These are phyloP conservation scores for Rhabdomys pumilio DNA, from an alignment of 2,797 vertebrate species.

Conservation along the genomic window DNA sequence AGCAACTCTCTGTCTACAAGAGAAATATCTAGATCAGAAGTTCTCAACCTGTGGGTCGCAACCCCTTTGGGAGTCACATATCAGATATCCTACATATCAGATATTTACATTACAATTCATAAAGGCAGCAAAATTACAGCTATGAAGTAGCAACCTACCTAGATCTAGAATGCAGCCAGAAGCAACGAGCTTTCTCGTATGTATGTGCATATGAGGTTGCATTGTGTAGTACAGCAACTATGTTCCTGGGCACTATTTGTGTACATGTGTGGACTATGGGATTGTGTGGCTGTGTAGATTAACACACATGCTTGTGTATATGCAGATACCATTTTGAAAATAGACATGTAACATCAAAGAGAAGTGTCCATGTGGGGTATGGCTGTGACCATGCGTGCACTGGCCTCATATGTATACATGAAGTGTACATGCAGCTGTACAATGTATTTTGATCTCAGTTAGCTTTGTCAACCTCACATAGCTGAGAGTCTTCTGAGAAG, in stretches of 20 bases:
- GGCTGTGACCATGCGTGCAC: neutral
- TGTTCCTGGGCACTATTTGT: neutral
- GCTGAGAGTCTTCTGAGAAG: neutral
- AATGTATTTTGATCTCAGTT: neutral
- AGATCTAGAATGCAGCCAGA: neutral
- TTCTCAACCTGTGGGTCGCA: neutral
- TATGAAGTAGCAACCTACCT: neutral
- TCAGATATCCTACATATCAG: neutral
- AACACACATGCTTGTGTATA: neutral
- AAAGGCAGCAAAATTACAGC: neutral
- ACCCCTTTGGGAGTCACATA: neutral
- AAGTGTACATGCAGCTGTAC: neutral
- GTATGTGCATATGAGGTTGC: neutral
- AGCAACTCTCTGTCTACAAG: neutral
- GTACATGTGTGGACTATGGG: neutral
- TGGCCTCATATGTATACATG: neutral
- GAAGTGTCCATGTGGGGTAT: neutral
- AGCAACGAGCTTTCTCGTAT: neutral
- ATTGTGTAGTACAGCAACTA: neutral
- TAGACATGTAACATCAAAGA: constrained; percentile 5
- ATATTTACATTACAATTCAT: neutral
- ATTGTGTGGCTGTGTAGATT: neutral
- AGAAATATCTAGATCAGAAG: neutral
- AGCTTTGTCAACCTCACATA: neutral
- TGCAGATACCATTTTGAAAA: neutral